A percentile compares a stretch with the other conserved stretches of the same genome.
phyloP scores from a whole-genome alignment of 2,888 invertebrate species.

The Serripes groenlandicus region DNA sequence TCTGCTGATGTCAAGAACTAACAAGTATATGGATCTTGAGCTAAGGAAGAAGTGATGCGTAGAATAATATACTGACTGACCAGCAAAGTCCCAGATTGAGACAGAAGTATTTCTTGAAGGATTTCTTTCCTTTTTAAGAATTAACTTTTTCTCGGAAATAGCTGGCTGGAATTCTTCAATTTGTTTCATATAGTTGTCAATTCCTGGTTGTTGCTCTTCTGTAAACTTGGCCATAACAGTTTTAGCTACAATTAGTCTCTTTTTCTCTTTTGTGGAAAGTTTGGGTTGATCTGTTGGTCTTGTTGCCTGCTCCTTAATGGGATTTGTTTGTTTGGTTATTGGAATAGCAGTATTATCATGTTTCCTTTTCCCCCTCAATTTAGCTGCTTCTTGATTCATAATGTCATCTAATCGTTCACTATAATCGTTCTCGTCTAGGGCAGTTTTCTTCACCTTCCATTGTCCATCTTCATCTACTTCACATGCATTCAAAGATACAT shows the following conservation, averaged over 20 bases:
- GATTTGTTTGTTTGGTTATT: no score
- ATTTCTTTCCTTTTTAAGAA: not conserved
- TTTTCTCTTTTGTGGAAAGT: not conserved
- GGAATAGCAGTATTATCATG: not conserved
- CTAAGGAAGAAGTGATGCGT: slow-evolving; percentile 62
- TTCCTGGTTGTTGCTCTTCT: not conserved
- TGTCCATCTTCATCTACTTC: slow-evolving; percentile 10
- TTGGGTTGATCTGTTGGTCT: not conserved
- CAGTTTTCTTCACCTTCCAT: not conserved
- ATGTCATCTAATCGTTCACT: not conserved
- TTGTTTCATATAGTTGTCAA: not conserved
- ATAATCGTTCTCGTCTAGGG: not conserved
- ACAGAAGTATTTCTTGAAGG: slow-evolving; percentile 12
- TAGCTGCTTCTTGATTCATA: not conserved
- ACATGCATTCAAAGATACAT: slow-evolving; percentile 11
- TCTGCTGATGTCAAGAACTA: slow-evolving; percentile 51
- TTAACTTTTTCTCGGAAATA: no score
- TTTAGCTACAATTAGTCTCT: no score
- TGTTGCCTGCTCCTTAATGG: no score
- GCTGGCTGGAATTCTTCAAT: not conserved
- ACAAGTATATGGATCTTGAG: slow-evolving; percentile 51
- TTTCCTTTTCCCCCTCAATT: not conserved
- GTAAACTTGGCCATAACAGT: not conserved
- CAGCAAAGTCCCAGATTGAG: slow-evolving; percentile 55
- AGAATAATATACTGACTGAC: slow-evolving; percentile 43